Evolutionary conservation across 1,140 invertebrate genomes (phyloP), one percentile per base, ranked within the genome.

Genomic region (Trinorchestia longiramus): DNA sequence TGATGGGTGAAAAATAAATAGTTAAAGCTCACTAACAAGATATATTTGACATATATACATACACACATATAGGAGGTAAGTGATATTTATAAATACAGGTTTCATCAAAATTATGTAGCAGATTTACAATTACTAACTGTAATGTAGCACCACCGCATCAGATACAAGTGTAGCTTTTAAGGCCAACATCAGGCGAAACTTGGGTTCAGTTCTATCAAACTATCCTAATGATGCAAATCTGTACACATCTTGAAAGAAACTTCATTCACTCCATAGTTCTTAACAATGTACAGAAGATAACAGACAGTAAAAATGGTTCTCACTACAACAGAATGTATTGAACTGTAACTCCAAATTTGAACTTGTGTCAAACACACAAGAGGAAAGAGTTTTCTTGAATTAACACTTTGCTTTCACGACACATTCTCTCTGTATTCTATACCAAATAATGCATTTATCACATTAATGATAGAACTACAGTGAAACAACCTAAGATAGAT

Each of bases 1-100:
- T 77, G 1, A 77, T 77, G 36, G 88, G 88, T 42, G 11, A 90
- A 42, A 42, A 90, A 17, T 42, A 43, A 90, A 43, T 17, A 19
- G 17, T 42, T 90, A 90, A 90, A 8, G n/a, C 43, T 90, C 88
- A 90, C 41, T 90, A 90, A 90, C 88, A 90, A 90, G 88, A 90
- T 90, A 90, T 90, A 90, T 90, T 90, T 90, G 88, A 90, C 88
- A 43, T 90, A 90, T 28, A 36, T 28, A 28, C 62, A 28, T 28
- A 77, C 62, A 77, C 62, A 77, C 62, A 77, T 36, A 77, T 28
- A 77, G 62, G 28, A 77, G 62, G 15, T 77, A 77, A 36, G 62
- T 77, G 62, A 23, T 3, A 77, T 77, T 77, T 77, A 77, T 77
- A 77, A 77, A 77, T 77, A 77, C 62, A 77, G 62, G 11, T 77